phyloP scores from a whole-genome alignment of 2,888 invertebrate species.

The Sicus ferrugineus region DNA sequence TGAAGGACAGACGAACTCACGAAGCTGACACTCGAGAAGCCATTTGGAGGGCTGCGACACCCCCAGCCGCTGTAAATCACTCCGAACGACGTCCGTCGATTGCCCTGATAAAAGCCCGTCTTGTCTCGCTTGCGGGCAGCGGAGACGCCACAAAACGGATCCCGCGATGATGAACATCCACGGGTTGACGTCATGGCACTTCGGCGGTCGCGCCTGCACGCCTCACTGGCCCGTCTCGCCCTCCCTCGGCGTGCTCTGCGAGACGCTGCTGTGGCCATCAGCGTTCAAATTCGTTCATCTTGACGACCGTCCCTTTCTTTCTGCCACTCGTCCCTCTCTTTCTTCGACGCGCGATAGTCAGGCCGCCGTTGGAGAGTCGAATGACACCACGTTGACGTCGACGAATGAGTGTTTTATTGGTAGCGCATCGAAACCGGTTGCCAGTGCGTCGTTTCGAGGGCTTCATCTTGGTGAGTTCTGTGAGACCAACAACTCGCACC shows the following conservation, averaged over 20 bases:
- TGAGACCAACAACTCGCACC: background rate
- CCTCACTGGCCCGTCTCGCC: constrained; percentile 37
- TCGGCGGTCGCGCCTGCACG: constrained; percentile 23
- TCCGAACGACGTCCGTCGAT: constrained; percentile 61
- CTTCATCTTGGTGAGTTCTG: constrained; percentile 19
- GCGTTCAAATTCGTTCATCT: constrained; percentile 27
- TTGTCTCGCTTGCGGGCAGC: constrained; percentile 44
- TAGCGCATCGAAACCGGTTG: constrained; percentile 57
- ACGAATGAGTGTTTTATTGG: constrained; percentile 61
- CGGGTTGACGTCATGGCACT: constrained; percentile 38
- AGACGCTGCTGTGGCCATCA: constrained; percentile 10
- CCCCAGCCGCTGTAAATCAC: constrained; percentile 62
- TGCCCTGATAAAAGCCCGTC: constrained; percentile 57
- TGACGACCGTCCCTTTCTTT: constrained; percentile 29
- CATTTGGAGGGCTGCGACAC: constrained; percentile 53
- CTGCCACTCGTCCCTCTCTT: background rate
- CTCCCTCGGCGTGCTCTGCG: constrained; percentile 16
- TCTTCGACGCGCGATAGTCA: background rate
- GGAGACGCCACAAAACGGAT: constrained; percentile 24
- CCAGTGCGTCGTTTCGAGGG: constrained; percentile 40
- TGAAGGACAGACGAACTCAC: constrained; percentile 1
- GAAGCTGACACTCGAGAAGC: constrained; percentile 33
- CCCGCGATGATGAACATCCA: constrained; percentile 37
- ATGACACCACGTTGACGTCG: constrained; percentile 30
- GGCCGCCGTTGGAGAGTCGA: constrained; percentile 23